These are phyloP conservation scores for Sebastes diploproa DNA, from an alignment of 2,797 vertebrate species.

Conservation along the genomic window DNA sequence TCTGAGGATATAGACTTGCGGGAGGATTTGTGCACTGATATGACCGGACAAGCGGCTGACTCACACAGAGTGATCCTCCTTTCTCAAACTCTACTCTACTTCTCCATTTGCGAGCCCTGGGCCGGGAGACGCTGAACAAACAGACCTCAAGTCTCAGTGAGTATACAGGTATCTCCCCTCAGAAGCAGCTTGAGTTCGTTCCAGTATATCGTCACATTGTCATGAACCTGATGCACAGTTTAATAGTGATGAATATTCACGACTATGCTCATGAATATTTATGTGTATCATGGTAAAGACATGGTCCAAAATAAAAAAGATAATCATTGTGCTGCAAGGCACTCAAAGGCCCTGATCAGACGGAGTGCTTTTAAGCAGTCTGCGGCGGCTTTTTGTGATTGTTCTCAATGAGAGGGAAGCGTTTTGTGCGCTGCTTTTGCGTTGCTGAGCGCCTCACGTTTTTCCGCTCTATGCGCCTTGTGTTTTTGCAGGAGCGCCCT, in stretches of 20 bases:
- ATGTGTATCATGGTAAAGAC: not conserved
- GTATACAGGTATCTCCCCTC: slow-evolving; percentile 10
- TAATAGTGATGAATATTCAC: not conserved
- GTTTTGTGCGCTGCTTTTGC: too few species aligned
- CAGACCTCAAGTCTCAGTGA: slow-evolving; percentile 20
- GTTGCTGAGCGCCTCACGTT: too few species aligned
- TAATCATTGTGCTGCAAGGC: not conserved
- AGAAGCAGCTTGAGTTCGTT: not conserved
- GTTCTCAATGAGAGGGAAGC: too few species aligned
- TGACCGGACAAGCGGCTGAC: slow-evolving; percentile 17
- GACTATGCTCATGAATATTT: not conserved
- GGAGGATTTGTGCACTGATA: slow-evolving; percentile 5
- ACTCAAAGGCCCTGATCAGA: not conserved
- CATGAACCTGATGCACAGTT: not conserved
- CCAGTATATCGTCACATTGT: not conserved
- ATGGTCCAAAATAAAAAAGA: not conserved
- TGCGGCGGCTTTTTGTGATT: too few species aligned
- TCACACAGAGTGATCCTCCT: slow-evolving; percentile 18
- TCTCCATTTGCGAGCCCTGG: not conserved
- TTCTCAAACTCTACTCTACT: not conserved
- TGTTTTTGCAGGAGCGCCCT: too few species aligned
- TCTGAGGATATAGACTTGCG: not conserved
- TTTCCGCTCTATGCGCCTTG: too few species aligned
- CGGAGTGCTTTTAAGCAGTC: too few species aligned
- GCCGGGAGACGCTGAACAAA: slow-evolving; percentile 18